Conservation (phyloP, 53 echinoderm and acorn worm genomes). For the Echinometra lucunter region DNA sequence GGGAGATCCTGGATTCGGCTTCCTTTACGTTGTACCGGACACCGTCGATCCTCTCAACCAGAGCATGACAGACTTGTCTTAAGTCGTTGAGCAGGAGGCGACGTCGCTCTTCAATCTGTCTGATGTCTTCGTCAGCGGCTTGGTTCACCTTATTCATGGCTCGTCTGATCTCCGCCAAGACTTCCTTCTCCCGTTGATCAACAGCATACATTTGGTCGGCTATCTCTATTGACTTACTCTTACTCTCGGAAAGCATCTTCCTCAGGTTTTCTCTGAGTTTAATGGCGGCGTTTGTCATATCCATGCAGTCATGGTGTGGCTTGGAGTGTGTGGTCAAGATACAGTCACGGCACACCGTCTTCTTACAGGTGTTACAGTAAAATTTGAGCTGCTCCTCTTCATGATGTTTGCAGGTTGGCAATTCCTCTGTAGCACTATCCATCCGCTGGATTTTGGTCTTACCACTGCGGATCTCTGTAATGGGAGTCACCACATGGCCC, state of each 20-base stretch:
- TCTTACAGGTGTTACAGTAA: constrained; percentile 68
- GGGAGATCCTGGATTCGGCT: constrained; percentile 57
- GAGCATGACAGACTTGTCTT: constrained; percentile 16
- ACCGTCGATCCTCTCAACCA: constrained; percentile 48
- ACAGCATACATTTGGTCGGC: constrained; percentile 39
- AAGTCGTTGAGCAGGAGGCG: constrained; percentile 44
- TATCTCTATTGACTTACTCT: constrained; percentile 33
- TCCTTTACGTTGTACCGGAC: constrained; percentile 61
- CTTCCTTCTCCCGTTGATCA: constrained; percentile 58
- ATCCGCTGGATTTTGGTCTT: constrained; percentile 46
- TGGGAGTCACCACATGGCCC: constrained; percentile 53
- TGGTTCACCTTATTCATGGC: constrained; percentile 60
- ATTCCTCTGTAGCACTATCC: constrained; percentile 38
- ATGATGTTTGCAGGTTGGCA: constrained; percentile 51
- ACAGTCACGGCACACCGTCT: constrained; percentile 61
- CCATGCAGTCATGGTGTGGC: constrained; percentile 58
- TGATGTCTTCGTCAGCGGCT: constrained; percentile 64
- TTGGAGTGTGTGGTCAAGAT: constrained; percentile 62
- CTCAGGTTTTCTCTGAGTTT: constrained; percentile 57
- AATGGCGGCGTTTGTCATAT: constrained; percentile 55
- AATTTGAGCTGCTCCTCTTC: constrained; percentile 45
- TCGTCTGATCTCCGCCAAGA: constrained; percentile 32
- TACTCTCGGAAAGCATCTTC: constrained; percentile 50
- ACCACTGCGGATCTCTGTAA: constrained; percentile 58
- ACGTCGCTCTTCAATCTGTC: constrained; percentile 61